Evolutionary conservation across 2,797 vertebrate species (phyloP).

Genomic region (Mallotus villosus): DNA sequence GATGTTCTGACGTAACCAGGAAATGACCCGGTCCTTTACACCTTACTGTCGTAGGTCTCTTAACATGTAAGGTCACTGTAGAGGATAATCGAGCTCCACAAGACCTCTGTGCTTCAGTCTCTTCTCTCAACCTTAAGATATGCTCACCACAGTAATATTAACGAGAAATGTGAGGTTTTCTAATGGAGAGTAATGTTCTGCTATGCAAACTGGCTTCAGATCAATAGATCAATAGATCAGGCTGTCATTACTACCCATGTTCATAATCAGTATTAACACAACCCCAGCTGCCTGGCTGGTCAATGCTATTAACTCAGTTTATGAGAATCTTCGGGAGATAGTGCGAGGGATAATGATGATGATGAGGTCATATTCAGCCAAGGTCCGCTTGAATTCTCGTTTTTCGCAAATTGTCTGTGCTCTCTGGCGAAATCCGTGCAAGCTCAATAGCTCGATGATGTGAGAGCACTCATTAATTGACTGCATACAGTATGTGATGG

Average conservation of each 20-base stretch:
- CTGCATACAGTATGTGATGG: no score
- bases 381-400: not conserved
- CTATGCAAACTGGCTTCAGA: not conserved
- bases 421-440: not conserved
- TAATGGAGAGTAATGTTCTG: constrained; percentile 14
- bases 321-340: not conserved
- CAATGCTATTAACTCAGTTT: not conserved
- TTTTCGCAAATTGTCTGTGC: not conserved
- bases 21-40: no score
- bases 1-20: not conserved
- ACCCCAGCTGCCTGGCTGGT: not conserved
- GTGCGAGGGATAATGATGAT: not conserved
- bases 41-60: no score
- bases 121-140: not conserved
- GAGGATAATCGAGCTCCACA: no score
- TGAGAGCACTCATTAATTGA: not conserved
- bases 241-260: constrained; percentile 1
- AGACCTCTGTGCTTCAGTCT: not conserved
- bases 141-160: not conserved
- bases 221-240: not conserved
- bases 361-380: not conserved
- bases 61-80: no score
- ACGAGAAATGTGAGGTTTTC: not conserved
- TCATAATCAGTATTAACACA: constrained; percentile 3
- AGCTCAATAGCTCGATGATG: not conserved